Conservation (phyloP, 2,888 invertebrate species). For the Euspilapteryx auroguttella region DNA sequence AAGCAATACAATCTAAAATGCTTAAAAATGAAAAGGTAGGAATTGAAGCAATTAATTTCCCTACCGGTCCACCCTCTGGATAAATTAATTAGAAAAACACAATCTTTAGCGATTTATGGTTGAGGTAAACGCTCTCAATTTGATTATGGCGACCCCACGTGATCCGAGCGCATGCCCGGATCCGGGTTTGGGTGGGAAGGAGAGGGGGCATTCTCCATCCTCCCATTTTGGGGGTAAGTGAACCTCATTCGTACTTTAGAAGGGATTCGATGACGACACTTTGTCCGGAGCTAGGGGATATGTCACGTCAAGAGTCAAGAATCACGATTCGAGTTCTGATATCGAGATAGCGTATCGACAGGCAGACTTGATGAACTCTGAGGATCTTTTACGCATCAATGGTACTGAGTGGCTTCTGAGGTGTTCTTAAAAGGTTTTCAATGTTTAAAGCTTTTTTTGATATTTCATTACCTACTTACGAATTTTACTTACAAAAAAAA, state of each 20-base stretch:
- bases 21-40: no score
- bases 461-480: no score
- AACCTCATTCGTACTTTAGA: no score
- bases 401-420: constrained; percentile 11
- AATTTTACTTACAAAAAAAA: no score
- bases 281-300: constrained; percentile 22
- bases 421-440: constrained; percentile 35
- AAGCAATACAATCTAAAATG: no score
- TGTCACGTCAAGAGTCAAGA: no score
- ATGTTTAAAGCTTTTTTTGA: no score
- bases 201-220: no score
- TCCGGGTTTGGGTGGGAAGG: no score
- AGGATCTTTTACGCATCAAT: constrained; percentile 1
- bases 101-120: constrained; percentile 2
- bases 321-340: constrained; percentile 1
- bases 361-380: constrained; percentile 1
- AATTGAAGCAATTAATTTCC: no score
- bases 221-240: no score
- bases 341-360: constrained; percentile 1
- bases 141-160: constrained; percentile 24
- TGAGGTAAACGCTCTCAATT: constrained; percentile 18
- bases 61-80: no score
- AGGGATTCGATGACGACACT: constrained; percentile 45
- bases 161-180: constrained; percentile 29
- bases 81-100: constrained; percentile 1